Base-by-base conservation (phyloP, 2,113 vertebrate genomes). In the Apteryx mantelli region DNA sequence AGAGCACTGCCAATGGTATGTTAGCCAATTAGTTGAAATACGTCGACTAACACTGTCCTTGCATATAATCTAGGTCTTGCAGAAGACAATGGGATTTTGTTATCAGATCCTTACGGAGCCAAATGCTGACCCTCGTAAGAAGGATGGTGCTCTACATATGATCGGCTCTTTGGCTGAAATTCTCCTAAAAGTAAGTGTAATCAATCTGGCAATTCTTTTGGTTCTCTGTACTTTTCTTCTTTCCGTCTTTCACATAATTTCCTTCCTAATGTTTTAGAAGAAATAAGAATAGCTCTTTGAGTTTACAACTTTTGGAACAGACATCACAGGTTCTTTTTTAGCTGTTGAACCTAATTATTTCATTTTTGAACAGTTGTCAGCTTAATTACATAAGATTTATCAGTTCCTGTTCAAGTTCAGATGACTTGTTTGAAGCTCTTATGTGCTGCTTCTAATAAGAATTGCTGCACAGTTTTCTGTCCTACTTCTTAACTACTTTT, bases 31-130 rank as follows among this genome's bases (percentile, higher is more conserved):
- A 38, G 36, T 0, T 56, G 48, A 80, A 92, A 42, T 83, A 16
- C 22, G 88, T 66, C n/a, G n/a, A 71, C 71, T 86, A 75, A 96
- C 56, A 30, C 9, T 64, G 17, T 13, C 86, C 44, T 75, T 87
- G 3, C 63, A 2, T 64, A 55, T 88, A 64, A 83, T 91, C 18
- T 96, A 99, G 99, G 99, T 99, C 42, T 96, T 99, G 79, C 99
- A 99, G 97, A 99, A 99, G 97, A 99, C 99, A 6, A 99, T 99
- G 99, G 99, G 99, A 92, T 99, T 99, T 97, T 99, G 99, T 97
- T 99, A 99, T 82, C 99, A 99, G 95, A 99, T 99, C 96, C 99
- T 99, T 58, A 99, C 99, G 20, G 99, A 99, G 82, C 99, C 98
- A 52, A 97, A 98, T 82, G 98, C 99, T 79, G 99, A 99, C 97